Conservation (phyloP, 1,140 invertebrate genomes). For the Pseudoatta argentina region DNA sequence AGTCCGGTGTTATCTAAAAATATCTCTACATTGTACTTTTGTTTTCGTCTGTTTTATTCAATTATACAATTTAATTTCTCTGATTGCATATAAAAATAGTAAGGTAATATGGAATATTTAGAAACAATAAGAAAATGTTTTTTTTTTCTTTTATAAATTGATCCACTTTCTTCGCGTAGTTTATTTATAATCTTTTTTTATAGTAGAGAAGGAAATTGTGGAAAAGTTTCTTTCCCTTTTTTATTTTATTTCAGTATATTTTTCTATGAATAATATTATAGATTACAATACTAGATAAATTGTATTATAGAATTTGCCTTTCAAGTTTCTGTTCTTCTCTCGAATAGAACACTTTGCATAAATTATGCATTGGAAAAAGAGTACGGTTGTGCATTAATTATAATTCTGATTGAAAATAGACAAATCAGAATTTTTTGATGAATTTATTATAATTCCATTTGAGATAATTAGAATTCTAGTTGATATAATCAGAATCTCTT, state of each 20-base stretch:
- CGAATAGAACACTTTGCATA: no score
- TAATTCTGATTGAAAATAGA: no score
- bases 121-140: background rate
- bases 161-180: background rate
- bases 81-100: background rate
- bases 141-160: background rate
- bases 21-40: conserved; percentile 10
- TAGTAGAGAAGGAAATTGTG: background rate
- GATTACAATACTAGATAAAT: no score
- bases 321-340: conserved; percentile 1
- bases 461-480: no score
- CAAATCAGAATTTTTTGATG: no score
- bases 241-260: conserved; percentile 9
- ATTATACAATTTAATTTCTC: background rate
- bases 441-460: no score
- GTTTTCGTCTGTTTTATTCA: background rate
- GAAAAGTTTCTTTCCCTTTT: no score
- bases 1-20: background rate
- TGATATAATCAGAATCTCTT: no score
- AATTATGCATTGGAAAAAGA: no score
- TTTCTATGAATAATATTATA: background rate
- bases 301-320: background rate
- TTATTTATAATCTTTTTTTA: background rate
- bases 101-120: background rate
- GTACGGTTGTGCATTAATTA: no score